These are phyloP conservation scores for Sorex fumeus DNA, from an alignment of 2,113 vertebrate species.

Conservation along the genomic window DNA sequence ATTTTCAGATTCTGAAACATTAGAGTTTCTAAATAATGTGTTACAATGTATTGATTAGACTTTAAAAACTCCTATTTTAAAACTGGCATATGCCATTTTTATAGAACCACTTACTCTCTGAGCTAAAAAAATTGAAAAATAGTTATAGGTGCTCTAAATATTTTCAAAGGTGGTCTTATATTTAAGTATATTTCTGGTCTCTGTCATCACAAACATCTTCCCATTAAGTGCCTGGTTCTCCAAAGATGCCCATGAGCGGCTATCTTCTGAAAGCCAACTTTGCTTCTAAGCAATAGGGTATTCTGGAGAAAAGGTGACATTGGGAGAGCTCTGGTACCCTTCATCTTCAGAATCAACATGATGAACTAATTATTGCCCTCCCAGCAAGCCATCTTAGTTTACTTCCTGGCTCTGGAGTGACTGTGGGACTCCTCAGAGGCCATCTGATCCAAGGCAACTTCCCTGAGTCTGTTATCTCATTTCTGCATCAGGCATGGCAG, in stretches of 20 bases:
- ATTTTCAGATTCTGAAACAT: slow-evolving; percentile 23
- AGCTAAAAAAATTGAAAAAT: neutral
- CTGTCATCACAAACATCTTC: slow-evolving; percentile 19
- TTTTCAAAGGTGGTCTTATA: neutral
- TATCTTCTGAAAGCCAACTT: neutral
- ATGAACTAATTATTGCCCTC: too few relatives aligned
- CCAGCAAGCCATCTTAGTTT: neutral
- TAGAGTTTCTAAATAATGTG: slow-evolving; percentile 35
- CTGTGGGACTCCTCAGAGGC: too few relatives aligned
- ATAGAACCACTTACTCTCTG: neutral
- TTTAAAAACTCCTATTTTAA: slow-evolving; percentile 20
- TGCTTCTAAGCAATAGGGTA: neutral
- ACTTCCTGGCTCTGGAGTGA: neutral
- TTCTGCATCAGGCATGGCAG: neutral
- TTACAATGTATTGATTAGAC: neutral
- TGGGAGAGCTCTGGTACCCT: neutral
- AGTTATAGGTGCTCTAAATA: neutral
- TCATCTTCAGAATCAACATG: neutral
- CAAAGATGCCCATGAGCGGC: neutral
- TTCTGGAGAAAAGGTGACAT: neutral
- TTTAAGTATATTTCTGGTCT: neutral
- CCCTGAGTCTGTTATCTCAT: neutral
- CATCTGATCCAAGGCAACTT: neutral
- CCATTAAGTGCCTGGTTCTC: neutral
- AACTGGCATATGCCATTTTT: neutral